Base-by-base conservation (phyloP, 2,113 vertebrate species). In the Sarotherodon lohbergeri region DNA sequence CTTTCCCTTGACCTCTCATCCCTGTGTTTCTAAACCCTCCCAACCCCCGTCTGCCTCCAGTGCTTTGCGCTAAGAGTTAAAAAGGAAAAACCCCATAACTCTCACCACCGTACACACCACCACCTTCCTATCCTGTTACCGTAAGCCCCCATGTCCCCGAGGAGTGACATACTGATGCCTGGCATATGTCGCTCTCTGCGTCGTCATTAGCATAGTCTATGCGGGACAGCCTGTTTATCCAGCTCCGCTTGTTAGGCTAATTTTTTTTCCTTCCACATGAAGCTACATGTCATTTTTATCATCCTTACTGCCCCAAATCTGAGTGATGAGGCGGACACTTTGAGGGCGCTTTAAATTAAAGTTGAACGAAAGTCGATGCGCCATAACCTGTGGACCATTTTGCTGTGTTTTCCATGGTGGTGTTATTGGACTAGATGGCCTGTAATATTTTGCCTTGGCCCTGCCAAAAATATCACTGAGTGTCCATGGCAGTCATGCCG, bases 81-180 rank as follows among this genome's bases (percentile, higher is more conserved):
- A 90, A 83, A 87, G 61, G 19, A 63, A 36, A 59, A 39, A 22
- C n/a, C 66, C 66, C 17, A 22, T 57, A 66, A 66, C 82, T n/a
- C 63, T 81, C 81, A 79, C 80, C 57, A 73, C 46, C 59, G 81
- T 84, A 68, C 87, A 89, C 82, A 89, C 63, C 81, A 82, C 80
- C 66, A 59, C 84, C 88, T 90, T 93, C 90, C 94, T 92, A 95
- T 95, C 94, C 93, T 94, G 94, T 96, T 95, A 95, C 94, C 88
- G 84, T 95, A 94, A 96, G 88, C 88, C 85, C 85, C 91, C 86
- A 61, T 91, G 89, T 95, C 93, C 94, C 93, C 14, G 54, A 90
- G 94, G 94, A 94, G 92, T 82, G 91, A 93, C 95, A 94, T 94
- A 90, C 86, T 94, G 94, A 95, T 93, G 94, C 95, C 95, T 94